phyloP scores from a whole-genome alignment of 2,797 vertebrate genomes.

The Nothura maculosa region DNA sequence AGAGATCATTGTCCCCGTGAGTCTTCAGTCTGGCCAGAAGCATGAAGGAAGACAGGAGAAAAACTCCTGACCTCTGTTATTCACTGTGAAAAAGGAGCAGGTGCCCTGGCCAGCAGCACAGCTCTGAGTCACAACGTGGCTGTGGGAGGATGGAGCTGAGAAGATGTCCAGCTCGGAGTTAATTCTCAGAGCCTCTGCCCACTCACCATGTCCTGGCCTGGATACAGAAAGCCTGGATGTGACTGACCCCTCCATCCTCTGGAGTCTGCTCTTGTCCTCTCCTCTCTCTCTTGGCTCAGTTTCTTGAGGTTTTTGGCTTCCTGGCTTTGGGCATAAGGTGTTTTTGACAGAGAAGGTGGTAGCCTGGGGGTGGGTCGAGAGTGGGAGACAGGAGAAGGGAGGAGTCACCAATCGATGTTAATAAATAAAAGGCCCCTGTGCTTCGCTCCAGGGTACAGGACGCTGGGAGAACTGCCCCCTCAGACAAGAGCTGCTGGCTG shows the following conservation, averaged over 20 bases:
- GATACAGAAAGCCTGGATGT: not conserved
- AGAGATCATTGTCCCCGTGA: not conserved
- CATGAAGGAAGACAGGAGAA: not conserved
- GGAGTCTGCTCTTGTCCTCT: not conserved
- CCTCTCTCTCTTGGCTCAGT: conserved; percentile 8
- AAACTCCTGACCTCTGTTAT: not conserved
- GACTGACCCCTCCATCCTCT: not conserved
- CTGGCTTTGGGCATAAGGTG: conserved; percentile 54
- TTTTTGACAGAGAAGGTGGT: conserved; percentile 36
- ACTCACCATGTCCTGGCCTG: not conserved
- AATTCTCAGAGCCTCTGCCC: not conserved
- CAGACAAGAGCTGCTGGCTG: conserved; percentile 14
- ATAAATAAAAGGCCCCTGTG: conserved; percentile 68
- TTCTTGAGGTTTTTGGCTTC: conserved; percentile 45
- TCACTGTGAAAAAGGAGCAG: not conserved
- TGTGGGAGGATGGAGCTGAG: not conserved
- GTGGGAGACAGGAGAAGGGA: conserved; percentile 50
- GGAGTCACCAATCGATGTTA: conserved; percentile 58
- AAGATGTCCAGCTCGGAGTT: not conserved
- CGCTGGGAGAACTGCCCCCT: not conserved
- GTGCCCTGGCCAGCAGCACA: not conserved
- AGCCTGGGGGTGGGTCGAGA: conserved; percentile 54
- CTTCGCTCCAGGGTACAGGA: not conserved
- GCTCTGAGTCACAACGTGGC: not conserved
- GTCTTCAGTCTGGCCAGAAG: not conserved